phyloP scores from a whole-genome alignment of 2,888 invertebrate species.

The Heterodera filipjevi region DNA sequence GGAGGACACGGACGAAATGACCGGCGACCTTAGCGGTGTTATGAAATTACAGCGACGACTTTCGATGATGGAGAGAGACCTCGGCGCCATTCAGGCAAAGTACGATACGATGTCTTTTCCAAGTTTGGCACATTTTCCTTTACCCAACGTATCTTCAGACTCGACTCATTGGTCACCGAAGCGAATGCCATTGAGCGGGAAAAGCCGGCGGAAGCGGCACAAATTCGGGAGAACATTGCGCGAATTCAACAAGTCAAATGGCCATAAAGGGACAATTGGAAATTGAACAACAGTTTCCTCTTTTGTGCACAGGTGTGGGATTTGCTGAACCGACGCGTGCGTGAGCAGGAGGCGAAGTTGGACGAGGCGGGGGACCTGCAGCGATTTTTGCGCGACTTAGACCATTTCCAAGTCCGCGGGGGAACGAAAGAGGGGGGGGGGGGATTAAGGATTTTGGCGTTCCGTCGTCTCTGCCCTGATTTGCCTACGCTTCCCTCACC shows the following conservation, averaged over 20 bases:
- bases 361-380: constrained; percentile 99
- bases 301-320: constrained; percentile 75
- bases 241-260: constrained; percentile 77
- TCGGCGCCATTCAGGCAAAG: constrained; percentile 92
- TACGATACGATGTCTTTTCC: neutral
- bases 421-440: constrained; percentile 94
- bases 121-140: too few species aligned
- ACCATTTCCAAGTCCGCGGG: constrained; percentile 99
- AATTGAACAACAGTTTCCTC: too few species aligned
- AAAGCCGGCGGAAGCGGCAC: constrained; percentile 84
- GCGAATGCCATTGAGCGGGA: constrained; percentile 87
- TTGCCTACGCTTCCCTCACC: too few species aligned
- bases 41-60: constrained; percentile 83
- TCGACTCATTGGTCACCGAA: constrained; percentile 89
- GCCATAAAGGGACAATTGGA: neutral
- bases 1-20: constrained; percentile 94
- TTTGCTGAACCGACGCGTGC: constrained; percentile 90
- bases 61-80: constrained; percentile 96
- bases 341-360: constrained; percentile 94
- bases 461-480: too few species aligned
- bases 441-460: constrained; percentile 96
- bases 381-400: constrained; percentile 93
- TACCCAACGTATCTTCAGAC: constrained; percentile 58
- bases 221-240: constrained; percentile 85
- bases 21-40: constrained; percentile 91